Evolutionary conservation across 2,113 vertebrate species (phyloP).

Genomic region (Centropus unirufus): DNA sequence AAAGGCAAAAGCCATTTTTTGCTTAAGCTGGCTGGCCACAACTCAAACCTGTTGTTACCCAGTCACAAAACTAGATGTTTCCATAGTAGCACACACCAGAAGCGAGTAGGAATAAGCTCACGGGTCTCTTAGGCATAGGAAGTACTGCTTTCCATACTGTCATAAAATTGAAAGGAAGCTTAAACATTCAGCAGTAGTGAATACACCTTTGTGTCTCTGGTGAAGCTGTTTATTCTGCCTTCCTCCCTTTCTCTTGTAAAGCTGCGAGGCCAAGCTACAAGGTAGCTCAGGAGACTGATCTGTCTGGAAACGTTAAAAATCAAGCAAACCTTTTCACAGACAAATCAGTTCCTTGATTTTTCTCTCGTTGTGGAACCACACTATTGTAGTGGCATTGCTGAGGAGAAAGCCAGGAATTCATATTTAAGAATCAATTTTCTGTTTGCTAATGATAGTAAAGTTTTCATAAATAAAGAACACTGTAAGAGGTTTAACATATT

Average conservation of each 20-base stretch:
- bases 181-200: not conserved
- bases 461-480: not conserved
- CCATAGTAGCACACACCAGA: not conserved
- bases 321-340: not conserved
- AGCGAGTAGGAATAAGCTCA: not conserved
- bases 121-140: not conserved
- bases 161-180: not conserved
- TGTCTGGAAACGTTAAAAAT: not conserved
- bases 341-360: not conserved
- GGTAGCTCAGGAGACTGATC: not conserved
- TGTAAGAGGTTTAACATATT: not conserved
- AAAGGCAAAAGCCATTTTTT: not conserved
- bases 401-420: not conserved
- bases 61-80: not conserved
- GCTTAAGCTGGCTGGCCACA: not conserved
- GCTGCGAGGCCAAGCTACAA: fast-evolving
- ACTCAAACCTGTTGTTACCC: not conserved
- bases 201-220: not conserved
- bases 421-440: not conserved
- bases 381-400: not conserved
- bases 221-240: not conserved
- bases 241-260: not conserved
- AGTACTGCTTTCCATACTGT: not conserved
- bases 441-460: not conserved
- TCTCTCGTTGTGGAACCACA: not conserved